phyloP scores from a whole-genome alignment of 2,888 invertebrate species.

The Cryptophagus acutangulus region DNA sequence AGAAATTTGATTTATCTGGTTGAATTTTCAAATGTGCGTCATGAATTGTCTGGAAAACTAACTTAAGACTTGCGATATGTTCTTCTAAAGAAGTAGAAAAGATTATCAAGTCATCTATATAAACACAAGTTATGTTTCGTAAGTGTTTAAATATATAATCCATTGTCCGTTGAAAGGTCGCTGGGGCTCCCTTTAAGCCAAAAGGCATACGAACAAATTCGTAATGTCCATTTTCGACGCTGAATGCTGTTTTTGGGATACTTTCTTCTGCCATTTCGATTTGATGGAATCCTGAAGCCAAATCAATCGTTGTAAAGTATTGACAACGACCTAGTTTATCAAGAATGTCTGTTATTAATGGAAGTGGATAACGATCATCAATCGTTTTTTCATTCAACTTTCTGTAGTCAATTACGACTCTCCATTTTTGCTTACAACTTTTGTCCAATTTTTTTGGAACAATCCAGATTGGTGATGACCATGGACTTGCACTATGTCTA shows the following conservation, averaged over 20 bases:
- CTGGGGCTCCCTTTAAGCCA: constrained; percentile 27
- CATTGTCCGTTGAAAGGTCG: constrained; percentile 33
- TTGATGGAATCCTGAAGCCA: constrained; percentile 31
- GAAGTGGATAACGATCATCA: constrained; percentile 34
- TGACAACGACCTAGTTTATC: constrained; percentile 33
- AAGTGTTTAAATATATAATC: constrained; percentile 27
- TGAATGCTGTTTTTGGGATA: constrained; percentile 30
- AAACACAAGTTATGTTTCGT: no score
- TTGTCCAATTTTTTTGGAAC: constrained; percentile 20
- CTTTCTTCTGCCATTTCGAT: constrained; percentile 26
- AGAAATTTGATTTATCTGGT: constrained; percentile 12
- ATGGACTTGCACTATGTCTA: constrained; percentile 16
- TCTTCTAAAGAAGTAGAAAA: constrained; percentile 31
- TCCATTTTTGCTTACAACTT: constrained; percentile 21
- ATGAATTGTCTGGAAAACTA: constrained; percentile 26
- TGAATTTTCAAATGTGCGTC: constrained; percentile 29
- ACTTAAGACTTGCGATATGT: constrained; percentile 24
- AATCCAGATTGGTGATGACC: constrained; percentile 23
- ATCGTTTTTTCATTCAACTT: constrained; percentile 18
- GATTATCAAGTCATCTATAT: constrained; percentile 37
- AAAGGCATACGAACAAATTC: constrained; percentile 31
- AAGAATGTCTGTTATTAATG: constrained; percentile 34
- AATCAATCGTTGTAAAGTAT: constrained; percentile 29
- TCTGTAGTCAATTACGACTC: constrained; percentile 20
- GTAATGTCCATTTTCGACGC: constrained; percentile 26